Evolutionary conservation across 2,888 invertebrate species (phyloP).

Genomic region (Netelia fuscicornis): DNA sequence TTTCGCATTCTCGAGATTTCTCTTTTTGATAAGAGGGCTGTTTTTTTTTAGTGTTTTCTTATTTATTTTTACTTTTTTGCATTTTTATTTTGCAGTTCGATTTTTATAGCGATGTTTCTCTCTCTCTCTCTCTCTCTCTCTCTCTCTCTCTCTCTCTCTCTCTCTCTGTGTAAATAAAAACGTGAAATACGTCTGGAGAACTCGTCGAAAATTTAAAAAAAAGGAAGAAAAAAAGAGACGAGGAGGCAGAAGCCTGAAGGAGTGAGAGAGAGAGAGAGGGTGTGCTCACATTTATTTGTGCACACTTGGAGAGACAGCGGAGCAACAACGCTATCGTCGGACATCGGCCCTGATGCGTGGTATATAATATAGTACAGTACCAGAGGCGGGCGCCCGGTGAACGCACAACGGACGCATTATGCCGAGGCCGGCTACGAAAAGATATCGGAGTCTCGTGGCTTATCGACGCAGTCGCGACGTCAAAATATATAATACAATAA

Average conservation of each 20-base stretch:
- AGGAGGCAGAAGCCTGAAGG: slow-evolving; percentile 55
- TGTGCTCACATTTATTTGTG: slow-evolving; percentile 36
- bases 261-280: slow-evolving; percentile 51
- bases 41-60: not conserved
- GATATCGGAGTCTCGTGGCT: slow-evolving; percentile 69
- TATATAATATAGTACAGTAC: slow-evolving; percentile 6
- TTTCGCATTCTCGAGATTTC: slow-evolving; percentile 17
- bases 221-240: not conserved
- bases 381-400: slow-evolving; percentile 65
- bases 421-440: slow-evolving; percentile 64
- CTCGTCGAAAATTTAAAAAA: slow-evolving; percentile 5
- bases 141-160: no score
- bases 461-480: slow-evolving; percentile 73
- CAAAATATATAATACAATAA: slow-evolving; percentile 1
- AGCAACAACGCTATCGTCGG: slow-evolving; percentile 63
- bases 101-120: not conserved
- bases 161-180: slow-evolving; percentile 21
- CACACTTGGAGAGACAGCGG: slow-evolving; percentile 48
- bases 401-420: slow-evolving; percentile 74
- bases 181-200: slow-evolving; percentile 43
- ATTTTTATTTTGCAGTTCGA: not conserved
- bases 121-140: no score
- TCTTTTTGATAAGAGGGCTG: not conserved
- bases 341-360: slow-evolving; percentile 67
- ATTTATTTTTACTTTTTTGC: not conserved